These are phyloP conservation scores for Silurus aristotelis DNA, from an alignment of 2,797 vertebrate genomes.

Conservation along the genomic window DNA sequence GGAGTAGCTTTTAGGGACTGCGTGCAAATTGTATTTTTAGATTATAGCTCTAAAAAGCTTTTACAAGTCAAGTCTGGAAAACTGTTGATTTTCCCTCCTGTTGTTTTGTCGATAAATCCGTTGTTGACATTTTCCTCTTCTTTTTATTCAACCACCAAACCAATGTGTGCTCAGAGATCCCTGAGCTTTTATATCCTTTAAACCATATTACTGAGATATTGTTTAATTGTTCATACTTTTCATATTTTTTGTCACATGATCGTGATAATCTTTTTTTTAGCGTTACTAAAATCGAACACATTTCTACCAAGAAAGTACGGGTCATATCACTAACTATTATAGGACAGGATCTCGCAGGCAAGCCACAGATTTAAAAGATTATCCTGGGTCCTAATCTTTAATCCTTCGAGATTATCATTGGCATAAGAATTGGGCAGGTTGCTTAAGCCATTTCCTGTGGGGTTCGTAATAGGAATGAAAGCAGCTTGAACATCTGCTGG, in stretches of 20 bases:
- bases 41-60: background rate
- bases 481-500: slow-evolving; percentile 55
- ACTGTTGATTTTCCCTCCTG: background rate
- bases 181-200: too few relatives aligned
- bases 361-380: slow-evolving; percentile 37
- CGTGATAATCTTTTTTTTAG: too few relatives aligned
- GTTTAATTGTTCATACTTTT: too few relatives aligned
- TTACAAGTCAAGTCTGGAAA: background rate
- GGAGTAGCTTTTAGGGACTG: background rate
- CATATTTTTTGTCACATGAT: too few relatives aligned
- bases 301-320: background rate
- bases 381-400: slow-evolving; percentile 37
- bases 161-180: too few relatives aligned
- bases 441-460: slow-evolving; percentile 52
- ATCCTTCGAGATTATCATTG: slow-evolving; percentile 40
- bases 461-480: slow-evolving; percentile 40
- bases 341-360: background rate
- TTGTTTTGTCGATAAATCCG: background rate
- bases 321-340: slow-evolving; percentile 1
- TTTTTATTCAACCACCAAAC: background rate
- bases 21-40: background rate
- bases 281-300: background rate
- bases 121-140: background rate
- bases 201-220: too few relatives aligned
- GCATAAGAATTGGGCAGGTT: slow-evolving; percentile 42